These are phyloP conservation scores for Gorilla gorilla DNA, from an alignment of 2,113 vertebrate genomes.

Conservation along the genomic window DNA sequence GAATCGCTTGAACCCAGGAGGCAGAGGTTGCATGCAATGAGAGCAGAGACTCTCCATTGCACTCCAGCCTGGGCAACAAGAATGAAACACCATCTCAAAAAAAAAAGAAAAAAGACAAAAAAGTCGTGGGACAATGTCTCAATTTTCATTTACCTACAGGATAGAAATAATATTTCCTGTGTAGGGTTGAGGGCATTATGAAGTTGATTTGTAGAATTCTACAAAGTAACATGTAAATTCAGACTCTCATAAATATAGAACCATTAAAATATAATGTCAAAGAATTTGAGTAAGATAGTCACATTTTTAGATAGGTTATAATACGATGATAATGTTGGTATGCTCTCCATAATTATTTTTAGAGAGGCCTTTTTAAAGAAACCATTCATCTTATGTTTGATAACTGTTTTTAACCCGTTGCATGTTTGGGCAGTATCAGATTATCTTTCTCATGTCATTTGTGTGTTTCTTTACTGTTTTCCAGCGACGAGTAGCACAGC, in stretches of 20 bases:
- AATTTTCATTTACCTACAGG: constrained; percentile 54
- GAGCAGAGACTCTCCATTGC: too few relatives aligned
- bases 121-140: not conserved
- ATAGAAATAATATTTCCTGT: constrained; percentile 42
- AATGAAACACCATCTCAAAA: too few relatives aligned
- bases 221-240: constrained; percentile 21
- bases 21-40: too few relatives aligned
- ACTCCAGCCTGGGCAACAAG: too few relatives aligned
- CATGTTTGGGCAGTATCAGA: constrained; percentile 68
- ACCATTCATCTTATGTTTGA: not conserved
- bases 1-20: too few relatives aligned
- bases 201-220: constrained; percentile 17
- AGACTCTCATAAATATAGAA: constrained; percentile 24
- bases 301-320: not conserved
- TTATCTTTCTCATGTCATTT: constrained; percentile 43
- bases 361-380: not conserved
- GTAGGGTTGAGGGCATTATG: constrained; percentile 26
- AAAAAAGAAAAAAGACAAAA: too few relatives aligned
- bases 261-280: constrained; percentile 7
- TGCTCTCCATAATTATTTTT: not conserved
- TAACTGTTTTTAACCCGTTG: constrained; percentile 70
- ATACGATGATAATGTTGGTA: not conserved
- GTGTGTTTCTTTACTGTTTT: constrained; percentile 76
- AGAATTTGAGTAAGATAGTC: constrained; percentile 2
- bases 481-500: constrained; percentile 88